phyloP scores from a whole-genome alignment of 2,113 vertebrate species.

The Columba janthina region DNA sequence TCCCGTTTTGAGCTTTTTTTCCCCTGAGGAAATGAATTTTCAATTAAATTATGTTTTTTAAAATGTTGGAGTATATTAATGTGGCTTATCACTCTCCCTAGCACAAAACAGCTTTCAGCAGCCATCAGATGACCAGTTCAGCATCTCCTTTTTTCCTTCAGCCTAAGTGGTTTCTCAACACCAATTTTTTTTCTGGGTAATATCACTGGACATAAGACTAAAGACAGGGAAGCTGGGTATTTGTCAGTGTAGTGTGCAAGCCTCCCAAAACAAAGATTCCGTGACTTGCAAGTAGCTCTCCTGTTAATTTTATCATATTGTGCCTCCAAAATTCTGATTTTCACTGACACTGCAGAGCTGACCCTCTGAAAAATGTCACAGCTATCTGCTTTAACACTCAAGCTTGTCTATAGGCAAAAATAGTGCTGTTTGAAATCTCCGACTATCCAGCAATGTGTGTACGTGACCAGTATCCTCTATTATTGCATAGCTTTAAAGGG shows the following conservation, averaged over 20 bases:
- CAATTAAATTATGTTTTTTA: neutral
- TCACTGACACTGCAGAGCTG: neutral
- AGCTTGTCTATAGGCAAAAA: conserved; percentile 7
- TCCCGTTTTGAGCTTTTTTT: neutral
- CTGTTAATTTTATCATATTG: neutral
- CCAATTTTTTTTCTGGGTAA: neutral
- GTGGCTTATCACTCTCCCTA: neutral
- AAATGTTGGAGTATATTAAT: neutral
- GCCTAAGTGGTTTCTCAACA: neutral
- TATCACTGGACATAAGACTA: neutral
- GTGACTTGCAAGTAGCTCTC: neutral
- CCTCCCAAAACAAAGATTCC: neutral
- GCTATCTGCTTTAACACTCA: neutral
- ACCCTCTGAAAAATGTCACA: conserved; percentile 28
- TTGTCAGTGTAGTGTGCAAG: accelerated
- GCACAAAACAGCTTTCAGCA: neutral
- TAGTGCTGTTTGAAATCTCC: neutral
- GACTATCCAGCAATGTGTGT: neutral
- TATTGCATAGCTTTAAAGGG: neutral
- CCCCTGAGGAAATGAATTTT: neutral
- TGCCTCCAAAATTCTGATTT: neutral
- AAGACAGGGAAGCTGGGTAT: neutral
- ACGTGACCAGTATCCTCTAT: neutral
- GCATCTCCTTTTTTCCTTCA: neutral
- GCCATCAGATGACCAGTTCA: neutral